Percentiles rank a stretch among this genome's conserved stretches.
Conservation (phyloP, 2,888 invertebrate species). For the Aelia acuminata region DNA sequence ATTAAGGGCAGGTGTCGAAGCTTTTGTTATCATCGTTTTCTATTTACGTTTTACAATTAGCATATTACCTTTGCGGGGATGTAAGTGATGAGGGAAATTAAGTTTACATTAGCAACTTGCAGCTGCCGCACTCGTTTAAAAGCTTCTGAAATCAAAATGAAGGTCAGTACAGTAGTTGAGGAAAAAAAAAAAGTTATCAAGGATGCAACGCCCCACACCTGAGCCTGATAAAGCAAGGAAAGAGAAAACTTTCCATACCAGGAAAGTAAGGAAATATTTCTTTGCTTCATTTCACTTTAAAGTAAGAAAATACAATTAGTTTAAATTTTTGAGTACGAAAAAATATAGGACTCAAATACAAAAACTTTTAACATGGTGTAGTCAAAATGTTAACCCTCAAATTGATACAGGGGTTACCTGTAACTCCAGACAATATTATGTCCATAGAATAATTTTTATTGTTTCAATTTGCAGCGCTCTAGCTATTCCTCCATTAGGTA, state of each 20-base stretch:
- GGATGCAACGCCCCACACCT: not conserved
- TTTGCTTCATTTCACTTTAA: too few species aligned
- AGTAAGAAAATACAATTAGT: too few species aligned
- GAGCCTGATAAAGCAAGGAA: not conserved
- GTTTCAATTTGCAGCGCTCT: too few species aligned
- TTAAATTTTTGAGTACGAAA: too few species aligned
- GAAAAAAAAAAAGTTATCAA: not conserved
- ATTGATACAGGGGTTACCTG: too few species aligned
- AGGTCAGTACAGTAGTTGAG: not conserved
- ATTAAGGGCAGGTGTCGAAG: conserved; percentile 4
- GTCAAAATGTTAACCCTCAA: too few species aligned
- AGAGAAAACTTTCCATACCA: not conserved
- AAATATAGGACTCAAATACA: too few species aligned
- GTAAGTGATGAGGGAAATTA: conserved; percentile 1
- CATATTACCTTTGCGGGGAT: not conserved
- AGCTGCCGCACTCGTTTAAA: not conserved
- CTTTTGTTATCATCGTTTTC: not conserved
- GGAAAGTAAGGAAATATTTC: too few species aligned
- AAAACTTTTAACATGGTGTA: too few species aligned
- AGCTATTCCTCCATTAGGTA: too few species aligned
- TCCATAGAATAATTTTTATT: too few species aligned
- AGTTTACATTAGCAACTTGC: not conserved
- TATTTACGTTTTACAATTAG: not conserved
- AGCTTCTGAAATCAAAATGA: conserved; percentile 18
- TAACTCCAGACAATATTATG: too few species aligned